These are phyloP conservation scores for Drosophila pallidifrons DNA, from an alignment of 1,140 invertebrate genomes.

Conservation along the genomic window DNA sequence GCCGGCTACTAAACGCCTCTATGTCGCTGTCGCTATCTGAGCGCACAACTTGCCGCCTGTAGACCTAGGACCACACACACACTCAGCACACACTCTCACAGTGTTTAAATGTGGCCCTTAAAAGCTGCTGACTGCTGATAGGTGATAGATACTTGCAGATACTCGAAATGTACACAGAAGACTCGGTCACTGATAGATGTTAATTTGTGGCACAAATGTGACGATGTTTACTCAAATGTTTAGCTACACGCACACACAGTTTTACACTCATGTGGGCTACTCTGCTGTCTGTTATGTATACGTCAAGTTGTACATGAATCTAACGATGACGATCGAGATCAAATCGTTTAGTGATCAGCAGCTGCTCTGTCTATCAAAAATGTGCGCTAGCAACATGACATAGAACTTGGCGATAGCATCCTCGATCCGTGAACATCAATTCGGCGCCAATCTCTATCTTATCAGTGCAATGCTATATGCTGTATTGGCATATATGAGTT, in stretches of 20 bases:
- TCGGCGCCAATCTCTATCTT: constrained; percentile 11
- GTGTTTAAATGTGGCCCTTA: constrained; percentile 3
- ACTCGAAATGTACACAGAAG: background rate
- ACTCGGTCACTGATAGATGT: constrained; percentile 50
- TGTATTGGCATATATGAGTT: background rate
- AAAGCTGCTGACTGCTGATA: background rate
- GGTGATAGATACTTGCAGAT: background rate
- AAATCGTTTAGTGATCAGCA: background rate
- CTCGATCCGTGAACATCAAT: constrained; percentile 14
- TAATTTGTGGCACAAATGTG: constrained; percentile 66
- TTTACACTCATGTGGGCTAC: background rate
- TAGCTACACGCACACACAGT: constrained; percentile 42
- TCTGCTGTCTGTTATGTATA: constrained; percentile 37
- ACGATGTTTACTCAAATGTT: constrained; percentile 73
- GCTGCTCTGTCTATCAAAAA: constrained; percentile 11
- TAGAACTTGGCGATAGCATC: constrained; percentile 21
- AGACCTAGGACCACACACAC: constrained; percentile 21
- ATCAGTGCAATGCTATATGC: constrained; percentile 11
- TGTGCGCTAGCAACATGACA: constrained; percentile 8
- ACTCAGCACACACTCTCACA: background rate
- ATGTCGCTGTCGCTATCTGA: background rate
- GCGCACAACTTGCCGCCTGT: constrained; percentile 4
- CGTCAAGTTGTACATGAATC: constrained; percentile 20
- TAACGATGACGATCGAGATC: constrained; percentile 20
- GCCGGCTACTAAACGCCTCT: constrained; percentile 26